Evolutionary conservation across 2,888 invertebrate genomes (phyloP).

Genomic region (Himalopsyche tibetana): DNA sequence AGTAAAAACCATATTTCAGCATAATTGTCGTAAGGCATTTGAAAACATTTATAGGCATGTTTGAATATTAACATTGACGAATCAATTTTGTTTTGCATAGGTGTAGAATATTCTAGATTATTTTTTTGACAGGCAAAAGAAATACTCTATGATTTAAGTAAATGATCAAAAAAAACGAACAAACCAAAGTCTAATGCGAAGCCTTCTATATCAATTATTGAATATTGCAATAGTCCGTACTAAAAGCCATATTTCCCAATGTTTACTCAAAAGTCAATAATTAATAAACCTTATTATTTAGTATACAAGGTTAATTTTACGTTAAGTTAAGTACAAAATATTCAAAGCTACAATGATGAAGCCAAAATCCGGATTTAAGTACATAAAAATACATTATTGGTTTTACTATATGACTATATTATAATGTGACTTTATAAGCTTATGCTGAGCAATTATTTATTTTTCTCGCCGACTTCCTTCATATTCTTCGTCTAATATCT

Average conservation of each 20-base stretch:
- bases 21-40: too few species aligned
- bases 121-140: too few species aligned
- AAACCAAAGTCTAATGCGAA: background rate
- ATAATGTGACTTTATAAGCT: slow-evolving; percentile 61
- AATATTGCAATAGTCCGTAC: slow-evolving; percentile 57
- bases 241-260: slow-evolving; percentile 48
- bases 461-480: slow-evolving; percentile 13
- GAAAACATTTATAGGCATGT: too few species aligned
- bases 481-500: slow-evolving; percentile 79
- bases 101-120: too few species aligned
- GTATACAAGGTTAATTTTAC: slow-evolving; percentile 43
- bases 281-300: slow-evolving; percentile 45
- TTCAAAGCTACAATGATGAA: slow-evolving; percentile 59
- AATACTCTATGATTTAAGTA: too few species aligned
- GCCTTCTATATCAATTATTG: slow-evolving; percentile 6
- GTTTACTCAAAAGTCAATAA: slow-evolving; percentile 42
- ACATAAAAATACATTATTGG: slow-evolving; percentile 60
- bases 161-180: too few species aligned
- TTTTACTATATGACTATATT: slow-evolving; percentile 57
- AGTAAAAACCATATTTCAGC: too few species aligned
- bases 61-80: too few species aligned
- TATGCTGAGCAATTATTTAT: slow-evolving; percentile 62
- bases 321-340: slow-evolving; percentile 57
- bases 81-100: too few species aligned
- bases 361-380: slow-evolving; percentile 59